phyloP scores from a whole-genome alignment of 2,888 invertebrate species.

The Diarsia mendica region DNA sequence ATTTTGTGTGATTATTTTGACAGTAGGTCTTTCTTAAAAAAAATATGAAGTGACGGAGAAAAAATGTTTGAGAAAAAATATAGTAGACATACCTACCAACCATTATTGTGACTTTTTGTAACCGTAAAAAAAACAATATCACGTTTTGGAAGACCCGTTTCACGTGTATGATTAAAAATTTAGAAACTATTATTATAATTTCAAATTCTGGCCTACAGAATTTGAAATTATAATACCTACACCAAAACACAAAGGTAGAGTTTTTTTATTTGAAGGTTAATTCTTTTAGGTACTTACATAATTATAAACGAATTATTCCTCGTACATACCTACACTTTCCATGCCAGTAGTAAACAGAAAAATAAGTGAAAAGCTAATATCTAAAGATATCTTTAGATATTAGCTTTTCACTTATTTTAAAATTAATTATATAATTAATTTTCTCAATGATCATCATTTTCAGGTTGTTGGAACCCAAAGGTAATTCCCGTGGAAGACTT shows the following conservation, averaged over 20 bases:
- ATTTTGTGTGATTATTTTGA: neutral
- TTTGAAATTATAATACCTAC: neutral
- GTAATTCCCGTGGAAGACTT: slow-evolving; percentile 92
- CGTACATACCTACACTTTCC: too few relatives aligned
- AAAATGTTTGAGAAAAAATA: neutral
- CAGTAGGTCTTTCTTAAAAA: neutral
- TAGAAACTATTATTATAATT: neutral
- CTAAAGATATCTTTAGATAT: too few relatives aligned
- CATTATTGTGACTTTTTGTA: neutral
- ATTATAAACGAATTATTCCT: too few relatives aligned
- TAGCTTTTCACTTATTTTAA: too few relatives aligned
- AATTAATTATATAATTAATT: too few relatives aligned
- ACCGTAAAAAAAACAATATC: neutral
- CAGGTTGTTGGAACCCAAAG: slow-evolving; percentile 94
- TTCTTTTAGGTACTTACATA: neutral
- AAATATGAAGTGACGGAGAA: neutral
- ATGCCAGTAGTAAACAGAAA: neutral
- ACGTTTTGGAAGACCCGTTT: neutral
- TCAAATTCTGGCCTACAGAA: too few relatives aligned
- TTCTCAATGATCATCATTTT: slow-evolving; percentile 49
- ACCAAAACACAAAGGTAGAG: neutral
- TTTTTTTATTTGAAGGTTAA: neutral
- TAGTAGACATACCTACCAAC: neutral
- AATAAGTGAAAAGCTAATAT: neutral
- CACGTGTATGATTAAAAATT: neutral